Evolutionary conservation across 92 coral and sea anemone species (phyloP).

Genomic region (Meandrina meandrites): DNA sequence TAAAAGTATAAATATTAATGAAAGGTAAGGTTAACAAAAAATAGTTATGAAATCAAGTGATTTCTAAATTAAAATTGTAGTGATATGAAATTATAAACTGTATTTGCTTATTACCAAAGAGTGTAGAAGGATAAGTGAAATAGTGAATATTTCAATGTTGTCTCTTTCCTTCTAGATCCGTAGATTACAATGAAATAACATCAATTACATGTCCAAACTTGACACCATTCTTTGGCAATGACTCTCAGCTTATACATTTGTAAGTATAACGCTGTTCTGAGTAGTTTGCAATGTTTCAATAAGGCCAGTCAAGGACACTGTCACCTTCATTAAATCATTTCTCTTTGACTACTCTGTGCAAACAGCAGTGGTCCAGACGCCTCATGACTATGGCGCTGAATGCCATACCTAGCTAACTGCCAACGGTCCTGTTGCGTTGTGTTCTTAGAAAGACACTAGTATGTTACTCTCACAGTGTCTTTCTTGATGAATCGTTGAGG

Average conservation of each 20-base stretch:
- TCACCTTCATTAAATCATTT: too few relatives aligned
- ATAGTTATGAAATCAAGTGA: too few relatives aligned
- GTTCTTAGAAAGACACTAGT: background rate
- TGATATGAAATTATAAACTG: too few relatives aligned
- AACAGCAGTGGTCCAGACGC: background rate
- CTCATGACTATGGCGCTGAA: background rate
- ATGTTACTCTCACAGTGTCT: too few relatives aligned
- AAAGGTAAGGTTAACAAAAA: too few relatives aligned
- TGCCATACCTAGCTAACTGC: background rate
- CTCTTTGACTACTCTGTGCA: background rate
- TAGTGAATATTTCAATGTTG: background rate
- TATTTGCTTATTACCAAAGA: too few relatives aligned
- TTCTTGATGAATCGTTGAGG: background rate
- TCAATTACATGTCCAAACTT: constrained; percentile 74
- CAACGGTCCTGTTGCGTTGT: background rate
- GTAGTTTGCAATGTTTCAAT: background rate
- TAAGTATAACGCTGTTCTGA: constrained; percentile 48
- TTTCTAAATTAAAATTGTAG: too few relatives aligned
- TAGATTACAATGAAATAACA: constrained; percentile 76
- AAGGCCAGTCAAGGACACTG: too few relatives aligned
- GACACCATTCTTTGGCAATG: constrained; percentile 78
- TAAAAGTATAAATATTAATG: too few relatives aligned
- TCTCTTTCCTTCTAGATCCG: constrained; percentile 61
- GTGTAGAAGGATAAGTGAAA: too few relatives aligned
- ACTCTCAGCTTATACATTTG: constrained; percentile 89